A percentile compares a stretch with the other conserved stretches of the same genome.
Conservation (phyloP, 2,113 vertebrate species). For the Rafetus swinhoei region DNA sequence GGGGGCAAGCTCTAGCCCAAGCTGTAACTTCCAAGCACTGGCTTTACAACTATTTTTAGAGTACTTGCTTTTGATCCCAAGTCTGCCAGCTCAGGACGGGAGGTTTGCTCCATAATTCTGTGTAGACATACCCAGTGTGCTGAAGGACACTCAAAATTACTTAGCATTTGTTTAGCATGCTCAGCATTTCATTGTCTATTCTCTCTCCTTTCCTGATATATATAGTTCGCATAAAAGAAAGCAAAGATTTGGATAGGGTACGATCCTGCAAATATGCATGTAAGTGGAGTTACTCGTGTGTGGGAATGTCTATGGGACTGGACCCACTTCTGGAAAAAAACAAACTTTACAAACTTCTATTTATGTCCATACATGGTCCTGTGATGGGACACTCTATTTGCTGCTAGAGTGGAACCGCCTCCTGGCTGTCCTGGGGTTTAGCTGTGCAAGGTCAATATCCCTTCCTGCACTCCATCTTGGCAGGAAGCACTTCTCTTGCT, state of each 20-base stretch:
- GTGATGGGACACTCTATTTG: neutral
- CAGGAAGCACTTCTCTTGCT: neutral
- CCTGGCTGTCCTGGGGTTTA: neutral
- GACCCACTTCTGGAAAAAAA: conserved; percentile 13
- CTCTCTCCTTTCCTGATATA: conserved; percentile 6
- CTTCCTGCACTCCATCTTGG: neutral
- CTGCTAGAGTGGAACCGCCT: neutral
- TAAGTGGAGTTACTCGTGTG: conserved; percentile 1
- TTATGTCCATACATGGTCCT: neutral
- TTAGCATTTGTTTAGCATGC: neutral
- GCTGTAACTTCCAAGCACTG: neutral
- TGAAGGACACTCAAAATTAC: conserved; percentile 24
- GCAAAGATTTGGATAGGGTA: neutral
- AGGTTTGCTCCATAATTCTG: neutral
- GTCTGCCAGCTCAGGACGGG: neutral
- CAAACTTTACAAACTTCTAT: neutral
- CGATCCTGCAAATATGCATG: neutral
- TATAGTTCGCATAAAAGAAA: conserved; percentile 34
- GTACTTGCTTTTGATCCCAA: neutral
- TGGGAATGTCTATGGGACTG: neutral
- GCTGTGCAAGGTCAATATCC: neutral
- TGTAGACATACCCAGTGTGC: neutral
- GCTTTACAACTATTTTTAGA: neutral
- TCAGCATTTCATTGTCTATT: neutral
- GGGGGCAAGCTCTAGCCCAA: neutral